Conservation (phyloP, 2,888 invertebrate genomes). For the Agriotes lineatus region DNA sequence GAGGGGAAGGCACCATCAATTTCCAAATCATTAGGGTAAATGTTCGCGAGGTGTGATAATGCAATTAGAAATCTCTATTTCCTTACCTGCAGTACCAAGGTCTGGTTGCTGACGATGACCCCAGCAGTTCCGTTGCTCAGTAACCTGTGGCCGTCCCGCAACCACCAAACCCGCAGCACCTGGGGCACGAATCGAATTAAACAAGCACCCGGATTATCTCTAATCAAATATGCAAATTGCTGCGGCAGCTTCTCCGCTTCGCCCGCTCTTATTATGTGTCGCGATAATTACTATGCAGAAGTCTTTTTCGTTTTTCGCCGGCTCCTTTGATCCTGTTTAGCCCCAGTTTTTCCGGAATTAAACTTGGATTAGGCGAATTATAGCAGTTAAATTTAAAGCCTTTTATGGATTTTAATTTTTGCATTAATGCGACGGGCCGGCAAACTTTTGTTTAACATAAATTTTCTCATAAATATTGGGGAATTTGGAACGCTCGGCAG, state of each 20-base stretch:
- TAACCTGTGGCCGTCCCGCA: constrained; percentile 74
- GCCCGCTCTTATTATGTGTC: constrained; percentile 25
- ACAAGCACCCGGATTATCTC: constrained; percentile 30
- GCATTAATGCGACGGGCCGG: not conserved
- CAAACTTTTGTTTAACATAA: not conserved
- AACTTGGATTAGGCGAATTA: constrained; percentile 10
- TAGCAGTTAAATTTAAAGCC: constrained; percentile 3
- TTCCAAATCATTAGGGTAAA: constrained; percentile 16
- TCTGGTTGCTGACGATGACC: constrained; percentile 85
- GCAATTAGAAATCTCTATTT: constrained; percentile 18
- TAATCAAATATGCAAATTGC: constrained; percentile 39
- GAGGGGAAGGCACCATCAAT: constrained; percentile 1
- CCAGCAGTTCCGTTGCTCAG: constrained; percentile 81
- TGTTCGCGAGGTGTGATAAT: constrained; percentile 22
- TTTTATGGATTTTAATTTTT: constrained; percentile 10
- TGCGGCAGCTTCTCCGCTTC: constrained; percentile 28
- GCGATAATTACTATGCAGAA: constrained; percentile 30
- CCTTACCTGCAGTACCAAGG: constrained; percentile 78
- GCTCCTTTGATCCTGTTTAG: constrained; percentile 13
- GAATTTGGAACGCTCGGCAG: not conserved
- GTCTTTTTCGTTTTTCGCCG: constrained; percentile 19
- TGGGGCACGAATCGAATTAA: constrained; percentile 52
- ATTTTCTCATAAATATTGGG: constrained; percentile 2
- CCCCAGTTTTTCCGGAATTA: constrained; percentile 7
- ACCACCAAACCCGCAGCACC: constrained; percentile 64